Conservation (phyloP, 1,140 invertebrate species). For the Zaprionus africanus region DNA sequence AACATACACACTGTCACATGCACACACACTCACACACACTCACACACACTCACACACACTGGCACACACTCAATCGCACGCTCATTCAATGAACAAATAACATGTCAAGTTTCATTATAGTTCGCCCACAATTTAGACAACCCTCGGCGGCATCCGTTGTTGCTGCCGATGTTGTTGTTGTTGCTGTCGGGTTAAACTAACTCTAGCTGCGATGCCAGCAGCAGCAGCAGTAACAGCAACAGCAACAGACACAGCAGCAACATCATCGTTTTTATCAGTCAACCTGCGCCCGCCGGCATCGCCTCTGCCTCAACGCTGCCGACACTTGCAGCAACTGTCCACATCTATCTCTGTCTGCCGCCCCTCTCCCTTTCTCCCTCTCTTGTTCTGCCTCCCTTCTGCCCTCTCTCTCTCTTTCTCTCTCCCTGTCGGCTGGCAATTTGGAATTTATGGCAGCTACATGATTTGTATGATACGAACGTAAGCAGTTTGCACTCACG, state of each 20-base stretch:
- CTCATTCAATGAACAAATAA: slow-evolving; percentile 78
- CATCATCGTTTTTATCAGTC: slow-evolving; percentile 75
- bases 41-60: neutral
- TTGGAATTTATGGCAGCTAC: slow-evolving; percentile 82
- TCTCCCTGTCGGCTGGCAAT: slow-evolving; percentile 66
- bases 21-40: neutral
- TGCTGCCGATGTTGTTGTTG: slow-evolving; percentile 14
- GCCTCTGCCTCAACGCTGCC: slow-evolving; percentile 15
- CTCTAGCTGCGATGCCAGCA: slow-evolving; percentile 37
- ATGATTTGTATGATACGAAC: slow-evolving; percentile 83
- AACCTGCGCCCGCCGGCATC: slow-evolving; percentile 47
- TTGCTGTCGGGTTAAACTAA: slow-evolving; percentile 54
- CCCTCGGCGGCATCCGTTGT: slow-evolving; percentile 37
- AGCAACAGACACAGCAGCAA: slow-evolving; percentile 19
- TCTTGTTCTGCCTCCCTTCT: too few relatives aligned
- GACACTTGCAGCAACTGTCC: slow-evolving; percentile 39
- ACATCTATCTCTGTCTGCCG: slow-evolving; percentile 47
- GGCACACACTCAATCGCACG: slow-evolving; percentile 55
- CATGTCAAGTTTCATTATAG: slow-evolving; percentile 83
- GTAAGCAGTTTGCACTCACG: slow-evolving; percentile 82
- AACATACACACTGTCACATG: neutral
- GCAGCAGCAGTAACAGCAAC: slow-evolving; percentile 20
- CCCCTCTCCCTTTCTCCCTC: neutral
- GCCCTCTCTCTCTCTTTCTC: neutral
- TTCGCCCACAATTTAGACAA: slow-evolving; percentile 60